phyloP scores from a whole-genome alignment of 2,797 vertebrate species.

The Anabacerthia variegaticeps region DNA sequence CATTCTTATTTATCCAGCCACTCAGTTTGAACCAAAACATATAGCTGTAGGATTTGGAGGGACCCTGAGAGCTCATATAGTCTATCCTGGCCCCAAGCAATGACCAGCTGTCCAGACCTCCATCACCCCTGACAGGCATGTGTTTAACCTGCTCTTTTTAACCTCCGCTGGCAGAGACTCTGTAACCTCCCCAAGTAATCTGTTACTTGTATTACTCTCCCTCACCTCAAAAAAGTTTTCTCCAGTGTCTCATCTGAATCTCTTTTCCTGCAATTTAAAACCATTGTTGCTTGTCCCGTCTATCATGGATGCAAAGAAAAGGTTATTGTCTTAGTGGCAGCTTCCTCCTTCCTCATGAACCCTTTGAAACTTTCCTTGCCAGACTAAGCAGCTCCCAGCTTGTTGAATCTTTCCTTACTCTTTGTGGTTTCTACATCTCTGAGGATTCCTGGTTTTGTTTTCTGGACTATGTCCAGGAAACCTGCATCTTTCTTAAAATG shows the following conservation, averaged over 20 bases:
- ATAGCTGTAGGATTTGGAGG: neutral
- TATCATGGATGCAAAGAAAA: neutral
- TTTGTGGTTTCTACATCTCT: neutral
- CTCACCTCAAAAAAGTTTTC: constrained; percentile 23
- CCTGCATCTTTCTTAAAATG: neutral
- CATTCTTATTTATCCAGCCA: neutral
- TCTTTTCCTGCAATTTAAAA: constrained; percentile 33
- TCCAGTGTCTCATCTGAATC: constrained; percentile 48
- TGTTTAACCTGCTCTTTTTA: constrained; percentile 33
- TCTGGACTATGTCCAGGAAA: neutral
- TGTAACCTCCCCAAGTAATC: constrained; percentile 24
- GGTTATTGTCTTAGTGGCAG: constrained; percentile 3
- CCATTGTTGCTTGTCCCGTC: neutral
- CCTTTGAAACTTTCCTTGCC: neutral
- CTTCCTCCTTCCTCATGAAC: neutral
- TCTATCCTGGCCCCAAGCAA: neutral
- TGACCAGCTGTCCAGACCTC: constrained; percentile 12
- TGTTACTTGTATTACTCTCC: neutral
- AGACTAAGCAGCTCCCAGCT: neutral
- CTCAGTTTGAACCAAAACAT: neutral
- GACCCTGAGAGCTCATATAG: neutral
- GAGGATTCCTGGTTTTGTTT: neutral
- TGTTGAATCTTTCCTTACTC: neutral
- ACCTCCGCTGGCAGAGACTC: neutral
- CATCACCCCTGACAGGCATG: constrained; percentile 37